Evolutionary conservation across 2,888 invertebrate genomes (phyloP).

Genomic region (Xanthorhoe designata): DNA sequence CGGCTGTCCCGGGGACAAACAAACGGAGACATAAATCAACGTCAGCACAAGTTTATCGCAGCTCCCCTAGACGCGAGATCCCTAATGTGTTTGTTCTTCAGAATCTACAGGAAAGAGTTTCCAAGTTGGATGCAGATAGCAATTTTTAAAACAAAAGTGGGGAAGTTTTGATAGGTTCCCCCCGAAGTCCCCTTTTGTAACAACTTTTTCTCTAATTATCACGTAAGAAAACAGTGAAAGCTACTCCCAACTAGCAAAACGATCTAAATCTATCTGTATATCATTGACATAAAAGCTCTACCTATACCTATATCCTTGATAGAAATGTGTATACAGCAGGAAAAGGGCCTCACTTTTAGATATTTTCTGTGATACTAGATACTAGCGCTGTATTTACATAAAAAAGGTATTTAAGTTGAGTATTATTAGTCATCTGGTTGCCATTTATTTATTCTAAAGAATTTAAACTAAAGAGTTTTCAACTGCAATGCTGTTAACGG

Average conservation of each 20-base stretch:
- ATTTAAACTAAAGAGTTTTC: conserved; percentile 53
- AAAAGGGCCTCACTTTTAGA: too few relatives aligned
- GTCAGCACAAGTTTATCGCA: conserved; percentile 80
- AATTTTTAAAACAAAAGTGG: conserved; percentile 25
- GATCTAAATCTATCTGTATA: too few relatives aligned
- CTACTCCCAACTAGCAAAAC: too few relatives aligned
- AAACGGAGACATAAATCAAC: conserved; percentile 83
- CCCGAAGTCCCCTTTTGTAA: background rate
- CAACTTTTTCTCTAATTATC: too few relatives aligned
- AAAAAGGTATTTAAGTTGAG: too few relatives aligned
- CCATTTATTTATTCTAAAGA: conserved; percentile 71
- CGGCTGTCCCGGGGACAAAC: conserved; percentile 76
- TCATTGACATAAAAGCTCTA: too few relatives aligned
- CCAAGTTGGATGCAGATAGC: conserved; percentile 57
- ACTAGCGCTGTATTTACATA: too few relatives aligned
- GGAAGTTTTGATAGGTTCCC: background rate
- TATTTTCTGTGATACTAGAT: too few relatives aligned
- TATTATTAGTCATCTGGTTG: too few relatives aligned
- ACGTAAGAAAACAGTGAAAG: too few relatives aligned
- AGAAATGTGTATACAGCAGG: too few relatives aligned
- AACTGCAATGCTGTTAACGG: conserved; percentile 56
- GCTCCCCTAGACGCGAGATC: conserved; percentile 55
- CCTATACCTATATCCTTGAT: too few relatives aligned
- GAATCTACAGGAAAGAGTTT: conserved; percentile 54
- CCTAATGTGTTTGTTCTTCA: conserved; percentile 78